These are phyloP conservation scores for Eueides isabella DNA, from an alignment of 1,140 invertebrate genomes.

Conservation along the genomic window DNA sequence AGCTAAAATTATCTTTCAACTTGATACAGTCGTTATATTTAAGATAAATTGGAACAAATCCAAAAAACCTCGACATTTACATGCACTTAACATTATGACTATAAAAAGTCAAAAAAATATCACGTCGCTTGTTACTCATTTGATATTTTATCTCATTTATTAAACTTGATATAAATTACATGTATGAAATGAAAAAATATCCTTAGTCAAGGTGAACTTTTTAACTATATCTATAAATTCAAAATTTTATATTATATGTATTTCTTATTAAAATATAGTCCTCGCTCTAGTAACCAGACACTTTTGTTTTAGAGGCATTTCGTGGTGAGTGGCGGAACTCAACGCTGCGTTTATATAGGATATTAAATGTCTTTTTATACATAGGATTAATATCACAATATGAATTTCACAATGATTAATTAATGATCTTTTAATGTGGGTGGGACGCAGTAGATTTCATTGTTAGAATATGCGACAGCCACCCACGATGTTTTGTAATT, in stretches of 20 bases:
- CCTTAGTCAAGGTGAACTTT: not conserved
- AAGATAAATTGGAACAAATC: not conserved
- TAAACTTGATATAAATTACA: not conserved
- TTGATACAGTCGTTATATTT: not conserved
- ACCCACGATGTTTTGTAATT: not conserved
- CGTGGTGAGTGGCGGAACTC: too few relatives aligned
- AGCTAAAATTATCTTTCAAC: too few relatives aligned
- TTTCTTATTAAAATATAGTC: too few relatives aligned
- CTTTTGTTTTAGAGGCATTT: too few relatives aligned
- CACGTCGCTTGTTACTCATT: not conserved
- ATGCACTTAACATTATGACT: not conserved
- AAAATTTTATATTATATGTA: too few relatives aligned
- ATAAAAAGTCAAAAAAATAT: not conserved
- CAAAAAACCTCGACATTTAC: slow-evolving; percentile 2
- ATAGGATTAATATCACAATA: too few relatives aligned
- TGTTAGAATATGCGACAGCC: not conserved
- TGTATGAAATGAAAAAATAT: not conserved
- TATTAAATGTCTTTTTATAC: too few relatives aligned
- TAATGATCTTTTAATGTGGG: not conserved
- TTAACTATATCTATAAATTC: too few relatives aligned
- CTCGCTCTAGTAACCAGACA: too few relatives aligned
- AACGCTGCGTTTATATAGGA: too few relatives aligned
- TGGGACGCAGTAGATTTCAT: not conserved
- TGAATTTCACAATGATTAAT: not conserved
- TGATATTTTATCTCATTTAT: not conserved